These are phyloP conservation scores for Toxotes jaculatrix DNA, from an alignment of 2,113 vertebrate genomes.

Conservation along the genomic window DNA sequence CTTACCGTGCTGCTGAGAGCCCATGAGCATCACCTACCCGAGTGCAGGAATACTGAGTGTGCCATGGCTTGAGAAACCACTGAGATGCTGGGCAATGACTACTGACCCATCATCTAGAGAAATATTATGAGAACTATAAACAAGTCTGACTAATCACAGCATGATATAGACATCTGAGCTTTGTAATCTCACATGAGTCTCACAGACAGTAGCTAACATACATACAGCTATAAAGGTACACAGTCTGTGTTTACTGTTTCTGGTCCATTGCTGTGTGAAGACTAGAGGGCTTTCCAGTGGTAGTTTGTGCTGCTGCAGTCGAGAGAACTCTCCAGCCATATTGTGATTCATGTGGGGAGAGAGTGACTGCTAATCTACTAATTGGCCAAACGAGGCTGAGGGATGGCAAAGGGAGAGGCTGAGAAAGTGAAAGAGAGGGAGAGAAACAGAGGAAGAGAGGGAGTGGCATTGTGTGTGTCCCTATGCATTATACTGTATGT, in stretches of 20 bases:
- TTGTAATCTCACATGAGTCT: constrained; percentile 35
- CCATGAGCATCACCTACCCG: constrained; percentile 42
- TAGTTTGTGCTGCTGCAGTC: constrained; percentile 51
- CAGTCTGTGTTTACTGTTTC: constrained; percentile 31
- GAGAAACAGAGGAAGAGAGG: constrained; percentile 9
- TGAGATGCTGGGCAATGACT: constrained; percentile 32
- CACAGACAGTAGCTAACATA: constrained; percentile 16
- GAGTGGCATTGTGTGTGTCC: constrained; percentile 22
- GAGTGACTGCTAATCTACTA: constrained; percentile 73
- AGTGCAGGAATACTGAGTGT: constrained; percentile 34
- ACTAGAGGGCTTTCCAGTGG: constrained; percentile 40
- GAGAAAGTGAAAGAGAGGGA: constrained; percentile 25
- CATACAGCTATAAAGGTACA: constrained; percentile 18
- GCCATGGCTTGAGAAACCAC: constrained; percentile 23
- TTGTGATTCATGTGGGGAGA: constrained; percentile 60
- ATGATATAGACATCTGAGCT: constrained; percentile 28
- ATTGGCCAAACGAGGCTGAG: constrained; percentile 72
- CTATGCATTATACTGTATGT: constrained; percentile 14
- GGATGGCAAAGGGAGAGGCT: constrained; percentile 34
- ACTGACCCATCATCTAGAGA: constrained; percentile 45
- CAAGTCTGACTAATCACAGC: constrained; percentile 41
- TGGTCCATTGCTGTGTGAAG: constrained; percentile 45
- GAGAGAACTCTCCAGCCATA: constrained; percentile 51
- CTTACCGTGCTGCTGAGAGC: constrained; percentile 46
- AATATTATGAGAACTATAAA: constrained; percentile 41